These are phyloP conservation scores for Pachycephus smyrnensis DNA, from an alignment of 2,888 invertebrate species.

Conservation along the genomic window DNA sequence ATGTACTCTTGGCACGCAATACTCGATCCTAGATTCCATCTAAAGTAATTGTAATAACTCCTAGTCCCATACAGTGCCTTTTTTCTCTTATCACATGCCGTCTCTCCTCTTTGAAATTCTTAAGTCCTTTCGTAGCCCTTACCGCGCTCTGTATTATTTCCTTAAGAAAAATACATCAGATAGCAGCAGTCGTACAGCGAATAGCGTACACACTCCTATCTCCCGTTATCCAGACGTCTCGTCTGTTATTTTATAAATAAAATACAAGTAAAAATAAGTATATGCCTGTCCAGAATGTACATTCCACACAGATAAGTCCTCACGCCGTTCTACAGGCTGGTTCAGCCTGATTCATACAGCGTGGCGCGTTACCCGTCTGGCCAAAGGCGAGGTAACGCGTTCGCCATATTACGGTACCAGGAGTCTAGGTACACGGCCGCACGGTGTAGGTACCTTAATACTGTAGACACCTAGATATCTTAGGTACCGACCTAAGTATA, in stretches of 20 bases:
- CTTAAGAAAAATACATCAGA: not conserved
- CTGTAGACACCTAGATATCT: not conserved
- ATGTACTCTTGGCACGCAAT: not conserved
- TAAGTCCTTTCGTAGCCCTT: not conserved
- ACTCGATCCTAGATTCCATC: not conserved
- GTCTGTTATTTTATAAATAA: not conserved
- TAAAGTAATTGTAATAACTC: not conserved
- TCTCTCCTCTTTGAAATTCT: not conserved
- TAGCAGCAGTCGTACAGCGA: not conserved
- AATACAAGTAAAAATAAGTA: not conserved
- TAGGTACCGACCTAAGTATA: not conserved
- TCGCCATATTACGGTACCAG: not conserved
- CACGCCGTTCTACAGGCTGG: not conserved
- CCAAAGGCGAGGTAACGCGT: not conserved
- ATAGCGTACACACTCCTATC: not conserved
- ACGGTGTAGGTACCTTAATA: not conserved
- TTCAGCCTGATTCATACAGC: not conserved
- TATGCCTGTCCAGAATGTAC: not conserved
- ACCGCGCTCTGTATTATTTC: not conserved
- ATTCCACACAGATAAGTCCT: not conserved
- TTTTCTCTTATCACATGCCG: not conserved
- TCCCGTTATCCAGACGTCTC: not conserved
- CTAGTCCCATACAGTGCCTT: not conserved
- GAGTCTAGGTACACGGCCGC: not conserved
- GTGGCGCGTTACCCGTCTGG: not conserved